Percentiles rank a stretch among this genome's conserved stretches.
Conservation (phyloP, 2,797 vertebrate species). For the Iguana delicatissima region DNA sequence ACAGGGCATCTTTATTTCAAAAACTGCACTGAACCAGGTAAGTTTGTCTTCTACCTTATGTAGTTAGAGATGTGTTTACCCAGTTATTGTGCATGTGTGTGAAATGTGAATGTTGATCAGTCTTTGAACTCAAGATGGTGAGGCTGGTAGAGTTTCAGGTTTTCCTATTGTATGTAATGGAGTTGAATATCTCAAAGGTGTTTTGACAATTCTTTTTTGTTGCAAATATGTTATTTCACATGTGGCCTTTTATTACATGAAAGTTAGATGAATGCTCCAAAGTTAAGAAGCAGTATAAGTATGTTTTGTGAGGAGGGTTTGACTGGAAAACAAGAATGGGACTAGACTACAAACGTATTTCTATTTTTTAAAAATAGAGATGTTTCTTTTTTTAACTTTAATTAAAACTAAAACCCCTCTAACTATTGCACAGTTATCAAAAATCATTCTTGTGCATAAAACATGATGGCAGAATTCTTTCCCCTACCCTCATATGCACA, state of each 20-base stretch:
- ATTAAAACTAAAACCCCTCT: neutral
- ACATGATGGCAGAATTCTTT: neutral
- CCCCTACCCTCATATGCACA: rapidly evolving
- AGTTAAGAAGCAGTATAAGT: neutral
- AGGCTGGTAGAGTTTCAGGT: neutral
- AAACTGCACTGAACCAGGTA: slow-evolving; percentile 94
- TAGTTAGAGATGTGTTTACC: neutral
- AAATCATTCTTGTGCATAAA: rapidly evolving
- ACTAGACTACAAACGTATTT: neutral
- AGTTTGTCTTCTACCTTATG: neutral
- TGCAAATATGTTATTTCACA: neutral
- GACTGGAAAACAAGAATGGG: too few relatives aligned
- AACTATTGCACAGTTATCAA: neutral
- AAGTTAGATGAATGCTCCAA: neutral
- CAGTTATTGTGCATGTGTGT: neutral
- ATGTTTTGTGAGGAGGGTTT: neutral
- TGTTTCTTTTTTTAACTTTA: neutral
- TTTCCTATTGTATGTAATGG: neutral
- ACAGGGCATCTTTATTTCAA: slow-evolving; percentile 73
- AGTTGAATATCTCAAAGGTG: neutral
- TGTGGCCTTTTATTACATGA: neutral
- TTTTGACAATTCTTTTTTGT: neutral
- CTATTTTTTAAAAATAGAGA: neutral
- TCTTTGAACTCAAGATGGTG: neutral
- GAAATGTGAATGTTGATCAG: neutral